phyloP scores from a whole-genome alignment of 2,888 invertebrate species.

The Venustoraphidia nigricollis region DNA sequence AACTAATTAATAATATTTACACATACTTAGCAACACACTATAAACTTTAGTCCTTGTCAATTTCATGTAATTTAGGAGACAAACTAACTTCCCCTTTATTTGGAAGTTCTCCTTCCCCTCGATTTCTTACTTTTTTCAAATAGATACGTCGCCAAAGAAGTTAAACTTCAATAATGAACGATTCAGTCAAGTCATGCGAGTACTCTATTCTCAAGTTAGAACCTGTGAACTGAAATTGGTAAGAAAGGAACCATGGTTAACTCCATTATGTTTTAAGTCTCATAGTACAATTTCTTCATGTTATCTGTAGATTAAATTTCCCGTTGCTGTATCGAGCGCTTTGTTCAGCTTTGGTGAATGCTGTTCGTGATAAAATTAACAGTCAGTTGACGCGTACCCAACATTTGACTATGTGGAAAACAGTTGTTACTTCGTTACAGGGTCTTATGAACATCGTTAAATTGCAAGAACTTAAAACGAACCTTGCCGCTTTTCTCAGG shows the following conservation, averaged over 20 bases:
- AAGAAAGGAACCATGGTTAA: not conserved
- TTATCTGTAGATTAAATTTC: slow-evolving; percentile 35
- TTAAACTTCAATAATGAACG: too few species aligned
- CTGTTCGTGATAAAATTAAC: slow-evolving; percentile 33
- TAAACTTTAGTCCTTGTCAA: too few species aligned
- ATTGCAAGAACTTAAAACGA: slow-evolving; percentile 41
- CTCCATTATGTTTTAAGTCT: not conserved
- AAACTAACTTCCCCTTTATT: too few species aligned
- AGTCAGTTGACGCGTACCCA: slow-evolving; percentile 38
- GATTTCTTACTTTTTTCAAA: too few species aligned
- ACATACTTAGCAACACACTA: too few species aligned
- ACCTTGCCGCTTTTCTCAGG: slow-evolving; percentile 48
- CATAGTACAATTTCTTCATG: not conserved
- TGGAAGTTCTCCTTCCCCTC: too few species aligned
- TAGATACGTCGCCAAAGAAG: too few species aligned
- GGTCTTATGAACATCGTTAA: slow-evolving; percentile 50
- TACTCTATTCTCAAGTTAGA: too few species aligned
- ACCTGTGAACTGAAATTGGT: too few species aligned
- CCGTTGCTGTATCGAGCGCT: slow-evolving; percentile 49
- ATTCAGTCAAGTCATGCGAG: too few species aligned
- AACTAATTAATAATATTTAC: too few species aligned
- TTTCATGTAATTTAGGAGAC: too few species aligned
- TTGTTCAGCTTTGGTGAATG: slow-evolving; percentile 41
- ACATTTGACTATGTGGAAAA: slow-evolving; percentile 50
- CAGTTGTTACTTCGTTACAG: slow-evolving; percentile 42